Evolutionary conservation across 2,888 invertebrate species (phyloP), one percentile per base, ranked within the genome.

Genomic region (Harpalus rubripes): DNA sequence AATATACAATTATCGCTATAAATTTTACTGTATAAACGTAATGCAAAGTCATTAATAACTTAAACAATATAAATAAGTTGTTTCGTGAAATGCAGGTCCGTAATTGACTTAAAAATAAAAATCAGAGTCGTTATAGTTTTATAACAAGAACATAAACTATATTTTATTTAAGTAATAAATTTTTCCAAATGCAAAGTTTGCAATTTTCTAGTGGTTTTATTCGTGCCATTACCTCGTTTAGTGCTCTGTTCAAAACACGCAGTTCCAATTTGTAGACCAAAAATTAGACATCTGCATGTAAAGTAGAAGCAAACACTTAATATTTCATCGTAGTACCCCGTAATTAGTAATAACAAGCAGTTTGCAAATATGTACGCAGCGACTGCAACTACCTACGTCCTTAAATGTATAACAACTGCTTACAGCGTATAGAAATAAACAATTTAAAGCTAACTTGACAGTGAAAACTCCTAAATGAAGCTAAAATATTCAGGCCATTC

Each of bases 401-500:
- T 78, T 58, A 58, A 76, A 78, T 78, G 26, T 58, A 78, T 74
- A 74, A 74, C 74, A 72, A 72, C 72, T 10, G 56, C 52, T 76
- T 76, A 76, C 76, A 15, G 32, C n/a, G 22, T 56, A 58, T 78
- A 56, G 32, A 78, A 56, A 78, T 78, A 78, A 78, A 78, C 78
- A 58, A 78, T 58, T 78, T 58, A 78, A 52, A 58, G 32, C 58
- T 78, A 78, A 78, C 58, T 22, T 26, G 78, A 78, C 78, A 78
- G 78, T 78, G 56, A 61, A 65, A 65, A 81, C 61, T 65, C 44
- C 59, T 74, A 74, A 83, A 83, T 83, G 76, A 18, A 74, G 26
- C 16, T 83, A 72, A 83, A 83, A 74, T 83, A 83, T 83, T 58
- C 65, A 81, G 18, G 63, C 39, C 32, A 44, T 81, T 81, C 81